A percentile compares a stretch with the other conserved stretches of the same genome.
Evolutionary conservation across 2,797 vertebrate species (phyloP).

Genomic region (Platyrinchus mystaceus): DNA sequence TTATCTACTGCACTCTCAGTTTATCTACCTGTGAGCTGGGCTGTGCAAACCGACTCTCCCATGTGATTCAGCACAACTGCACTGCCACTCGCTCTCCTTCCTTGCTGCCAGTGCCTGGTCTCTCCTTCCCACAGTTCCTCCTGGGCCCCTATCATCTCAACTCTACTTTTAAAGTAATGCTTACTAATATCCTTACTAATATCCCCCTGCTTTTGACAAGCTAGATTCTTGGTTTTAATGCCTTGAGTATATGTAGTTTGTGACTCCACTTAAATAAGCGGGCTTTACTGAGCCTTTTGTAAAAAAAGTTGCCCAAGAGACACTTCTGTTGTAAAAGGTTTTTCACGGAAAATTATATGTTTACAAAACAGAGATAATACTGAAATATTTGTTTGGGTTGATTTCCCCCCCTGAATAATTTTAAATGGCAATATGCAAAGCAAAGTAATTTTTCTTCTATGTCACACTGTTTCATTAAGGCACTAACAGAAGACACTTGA

Average conservation of each 20-base stretch:
- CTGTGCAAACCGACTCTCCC: not conserved
- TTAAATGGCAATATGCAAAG: slow-evolving; percentile 47
- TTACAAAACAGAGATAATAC: slow-evolving; percentile 21
- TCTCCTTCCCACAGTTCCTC: not conserved
- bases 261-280: not conserved
- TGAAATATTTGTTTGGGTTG: slow-evolving; percentile 50
- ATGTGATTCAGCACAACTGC: fast-evolving
- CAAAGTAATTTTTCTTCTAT: slow-evolving; percentile 47
- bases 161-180: not conserved
- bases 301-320: not conserved
- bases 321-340: not conserved
- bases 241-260: not conserved
- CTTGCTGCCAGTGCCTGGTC: not conserved
- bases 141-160: not conserved
- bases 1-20: not conserved
- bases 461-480: slow-evolving; percentile 57
- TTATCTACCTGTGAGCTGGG: fast-evolving
- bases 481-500: slow-evolving; percentile 58
- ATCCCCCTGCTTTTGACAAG: not conserved
- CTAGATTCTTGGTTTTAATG: not conserved
- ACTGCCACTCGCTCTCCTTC: not conserved
- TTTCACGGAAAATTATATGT: slow-evolving; percentile 15
- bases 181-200: not conserved
- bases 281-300: not conserved
- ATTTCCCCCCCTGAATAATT: not conserved